Base-by-base conservation (phyloP, 1,140 invertebrate genomes). In the Drosophila bocki region DNA sequence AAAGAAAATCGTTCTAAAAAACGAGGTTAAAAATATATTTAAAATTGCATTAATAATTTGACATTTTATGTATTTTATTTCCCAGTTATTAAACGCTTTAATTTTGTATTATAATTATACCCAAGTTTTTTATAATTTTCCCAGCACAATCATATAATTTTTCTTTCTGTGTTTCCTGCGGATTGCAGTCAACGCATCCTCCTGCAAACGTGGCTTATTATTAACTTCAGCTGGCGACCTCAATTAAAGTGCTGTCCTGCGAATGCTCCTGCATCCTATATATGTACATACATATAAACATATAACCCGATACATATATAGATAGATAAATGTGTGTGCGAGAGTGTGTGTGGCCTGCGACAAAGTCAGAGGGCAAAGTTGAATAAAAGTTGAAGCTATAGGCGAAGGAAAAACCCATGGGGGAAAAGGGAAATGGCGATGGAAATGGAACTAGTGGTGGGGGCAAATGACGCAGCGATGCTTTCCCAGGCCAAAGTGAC, bases 351-450 rank as follows among this genome's bases (percentile, higher is more conserved):
- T 42, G 69, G 51, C 32, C 57, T 64, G 80, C 47, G 69, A 74
- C 81, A 90, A 90, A 90, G 81, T 91, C 87, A 91, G 88, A 91
- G 87, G 87, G 87, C 87, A 91, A 91, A 91, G 87, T 91, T 91
- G 83, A 88, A 91, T 81, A 84, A 82, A 91, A 85, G 82, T 87
- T 91, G 61, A 75, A 74, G 80, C 62, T 13, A 33, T 17, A 69
- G n/a, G 48, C 47, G 37, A 4, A 72, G 26, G 42, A 41, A 44
- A 70, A 37, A 47, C 47, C 53, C 53, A 26, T 42, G 51, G 50
- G 48, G 48, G 48, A 60, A 45, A 50, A 39, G 45, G 44, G 59
- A 76, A 61, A 59, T 51, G 56, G 19, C 53, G n/a, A 26, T 12
- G 41, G 29, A 48, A 75, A 44, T n/a, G 45, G 22, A 15, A 48